phyloP scores from a whole-genome alignment of 2,113 vertebrate species.

The Oryzias melastigma region DNA sequence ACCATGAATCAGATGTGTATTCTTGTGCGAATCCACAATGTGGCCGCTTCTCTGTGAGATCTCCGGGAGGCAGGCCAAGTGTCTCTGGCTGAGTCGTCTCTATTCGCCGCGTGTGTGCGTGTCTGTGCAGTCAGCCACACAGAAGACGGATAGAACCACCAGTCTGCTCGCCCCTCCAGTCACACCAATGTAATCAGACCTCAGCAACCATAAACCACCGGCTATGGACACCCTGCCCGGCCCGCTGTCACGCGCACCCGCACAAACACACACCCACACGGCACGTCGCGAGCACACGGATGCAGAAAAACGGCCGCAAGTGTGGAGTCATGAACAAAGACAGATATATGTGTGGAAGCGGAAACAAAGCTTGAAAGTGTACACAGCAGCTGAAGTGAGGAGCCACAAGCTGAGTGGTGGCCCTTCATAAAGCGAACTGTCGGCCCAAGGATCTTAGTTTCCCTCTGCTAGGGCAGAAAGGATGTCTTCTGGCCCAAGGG shows the following conservation, averaged over 20 bases:
- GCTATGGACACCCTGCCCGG: slow-evolving; percentile 59
- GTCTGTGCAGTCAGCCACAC: slow-evolving; percentile 65
- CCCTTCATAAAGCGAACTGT: slow-evolving; percentile 37
- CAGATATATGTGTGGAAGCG: slow-evolving; percentile 7
- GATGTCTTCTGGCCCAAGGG: slow-evolving; percentile 42
- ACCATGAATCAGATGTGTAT: slow-evolving; percentile 44
- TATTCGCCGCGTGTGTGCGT: slow-evolving; percentile 43
- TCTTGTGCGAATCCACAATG: slow-evolving; percentile 55
- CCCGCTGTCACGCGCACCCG: slow-evolving; percentile 43
- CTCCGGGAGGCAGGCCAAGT: slow-evolving; percentile 65
- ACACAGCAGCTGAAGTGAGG: neutral
- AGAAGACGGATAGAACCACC: slow-evolving; percentile 70
- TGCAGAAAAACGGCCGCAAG: slow-evolving; percentile 20
- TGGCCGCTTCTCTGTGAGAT: slow-evolving; percentile 57
- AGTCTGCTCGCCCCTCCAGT: slow-evolving; percentile 64
- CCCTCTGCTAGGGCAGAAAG: slow-evolving; percentile 35
- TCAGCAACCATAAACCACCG: slow-evolving; percentile 69
- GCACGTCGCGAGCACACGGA: slow-evolving; percentile 9
- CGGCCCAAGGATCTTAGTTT: slow-evolving; percentile 28
- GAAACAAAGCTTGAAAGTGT: neutral
- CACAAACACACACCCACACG: slow-evolving; percentile 33
- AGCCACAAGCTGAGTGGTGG: slow-evolving; percentile 20
- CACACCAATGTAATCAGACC: slow-evolving; percentile 71
- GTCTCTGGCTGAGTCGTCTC: slow-evolving; percentile 65
- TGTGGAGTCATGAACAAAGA: slow-evolving; percentile 12